Base-by-base conservation (phyloP, 2,797 vertebrate genomes). In the Meda fulgida region DNA sequence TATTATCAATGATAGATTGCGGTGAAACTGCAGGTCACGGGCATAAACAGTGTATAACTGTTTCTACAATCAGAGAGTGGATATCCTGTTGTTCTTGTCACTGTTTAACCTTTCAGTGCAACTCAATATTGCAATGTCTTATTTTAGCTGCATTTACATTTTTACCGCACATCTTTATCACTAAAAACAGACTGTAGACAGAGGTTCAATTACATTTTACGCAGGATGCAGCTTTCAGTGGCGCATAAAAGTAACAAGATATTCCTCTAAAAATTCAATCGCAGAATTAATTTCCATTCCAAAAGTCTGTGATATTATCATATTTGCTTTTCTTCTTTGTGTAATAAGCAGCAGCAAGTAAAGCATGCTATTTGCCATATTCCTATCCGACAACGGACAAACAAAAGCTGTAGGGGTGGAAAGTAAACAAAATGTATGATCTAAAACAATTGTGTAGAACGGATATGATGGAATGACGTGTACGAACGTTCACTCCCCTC, bases 371-470 rank as follows among this genome's bases (percentile, higher is more conserved):
- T 90, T 89, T 90, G 92, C 93, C 90, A 91, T 92, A 92, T 92
- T 92, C 89, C 78, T 85, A 81, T 91, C 88, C 90, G 91, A 91
- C 81, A 80, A 84, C 84, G 84, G 43, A 93, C 89, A 94, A 93
- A 94, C 92, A 93, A 67, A 85, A 91, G 89, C 90, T 90, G 90
- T 90, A 89, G 87, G 93, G 90, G 91, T 81, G 36, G 88, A 91
- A 91, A 93, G 92, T 91, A 91, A 91, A 89, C 90, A 91, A 63
- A 89, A 92, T 94, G 88, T 92, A 93, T 92, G 91, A 93, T 86
- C 89, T 85, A 90, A 93, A 92, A 93, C 91, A 92, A 93, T 91
- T 88, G 85, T 85, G 76, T 85, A 88, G 65, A 48, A 4, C 66
- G 82, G 90, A 91, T 85, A 87, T 84, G 85, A 43, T 51, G 36